Conservation (phyloP, 2,797 vertebrate genomes). For the Pogoniulus pusillus region DNA sequence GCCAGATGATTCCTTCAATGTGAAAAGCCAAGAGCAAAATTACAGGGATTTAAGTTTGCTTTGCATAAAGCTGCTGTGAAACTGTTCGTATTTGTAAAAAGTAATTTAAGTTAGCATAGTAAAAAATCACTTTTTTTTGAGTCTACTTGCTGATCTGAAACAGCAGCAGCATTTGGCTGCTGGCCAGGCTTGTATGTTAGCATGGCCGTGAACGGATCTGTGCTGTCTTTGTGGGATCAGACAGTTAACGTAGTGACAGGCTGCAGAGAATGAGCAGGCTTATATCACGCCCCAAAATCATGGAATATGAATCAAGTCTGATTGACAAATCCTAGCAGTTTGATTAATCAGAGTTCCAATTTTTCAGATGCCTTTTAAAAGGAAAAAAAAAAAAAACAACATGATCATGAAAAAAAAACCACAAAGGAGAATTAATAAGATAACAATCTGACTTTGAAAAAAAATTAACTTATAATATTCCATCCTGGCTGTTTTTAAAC, state of each 20-base stretch:
- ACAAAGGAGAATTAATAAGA: not conserved
- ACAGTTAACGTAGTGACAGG: not conserved
- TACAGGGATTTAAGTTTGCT: not conserved
- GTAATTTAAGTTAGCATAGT: conserved; percentile 24
- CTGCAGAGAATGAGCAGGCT: not conserved
- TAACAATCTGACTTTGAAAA: not conserved
- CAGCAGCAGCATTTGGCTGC: not conserved
- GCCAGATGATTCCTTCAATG: not conserved
- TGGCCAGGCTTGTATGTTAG: not conserved
- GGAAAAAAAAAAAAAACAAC: not conserved
- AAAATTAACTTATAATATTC: not conserved
- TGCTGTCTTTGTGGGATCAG: too few species aligned
- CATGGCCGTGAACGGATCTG: not conserved
- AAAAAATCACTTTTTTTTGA: conserved; percentile 11
- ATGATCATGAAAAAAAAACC: not conserved
- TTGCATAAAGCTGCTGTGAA: conserved; percentile 9
- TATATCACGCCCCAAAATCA: not conserved
- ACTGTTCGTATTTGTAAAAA: conserved; percentile 24
- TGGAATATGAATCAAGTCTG: not conserved
- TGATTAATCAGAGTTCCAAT: not conserved
- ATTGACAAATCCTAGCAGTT: not conserved
- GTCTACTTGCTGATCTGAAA: not conserved
- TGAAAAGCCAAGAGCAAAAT: conserved; percentile 13
- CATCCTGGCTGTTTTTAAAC: not conserved
- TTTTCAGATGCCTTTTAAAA: not conserved